Evolutionary conservation across 2,888 invertebrate species (phyloP).

Genomic region (Philereme transversata): DNA sequence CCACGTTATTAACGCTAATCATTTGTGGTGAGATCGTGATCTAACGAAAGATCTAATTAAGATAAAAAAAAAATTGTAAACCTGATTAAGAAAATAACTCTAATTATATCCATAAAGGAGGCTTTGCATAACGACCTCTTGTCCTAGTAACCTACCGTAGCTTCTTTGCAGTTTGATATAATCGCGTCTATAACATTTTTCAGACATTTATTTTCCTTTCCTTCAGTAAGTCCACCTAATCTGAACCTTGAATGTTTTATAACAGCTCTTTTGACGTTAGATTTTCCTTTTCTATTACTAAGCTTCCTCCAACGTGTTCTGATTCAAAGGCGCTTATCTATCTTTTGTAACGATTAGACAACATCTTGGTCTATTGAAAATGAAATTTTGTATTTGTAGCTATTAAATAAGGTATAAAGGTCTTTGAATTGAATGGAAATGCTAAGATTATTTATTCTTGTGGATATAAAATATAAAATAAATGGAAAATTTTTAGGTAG

Average conservation of each 20-base stretch:
- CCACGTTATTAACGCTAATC: too few relatives aligned
- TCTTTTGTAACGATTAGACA: constrained; percentile 11
- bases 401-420: not conserved
- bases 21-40: too few relatives aligned
- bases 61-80: too few relatives aligned
- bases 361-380: constrained; percentile 18
- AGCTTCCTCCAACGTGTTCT: constrained; percentile 17
- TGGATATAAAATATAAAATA: too few relatives aligned
- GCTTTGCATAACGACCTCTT: too few relatives aligned
- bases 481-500: too few relatives aligned
- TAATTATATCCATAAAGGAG: too few relatives aligned
- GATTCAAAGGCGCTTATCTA: constrained; percentile 17
- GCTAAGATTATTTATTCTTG: not conserved
- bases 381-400: not conserved
- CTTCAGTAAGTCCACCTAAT: constrained; percentile 13
- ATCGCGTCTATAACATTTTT: not conserved
- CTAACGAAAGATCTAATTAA: too few relatives aligned
- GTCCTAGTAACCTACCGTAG: not conserved
- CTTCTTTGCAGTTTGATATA: not conserved
- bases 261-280: constrained; percentile 19
- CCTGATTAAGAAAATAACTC: too few relatives aligned
- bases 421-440: not conserved
- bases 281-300: constrained; percentile 19
- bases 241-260: constrained; percentile 17
- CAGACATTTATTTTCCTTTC: constrained; percentile 8